Conservation (phyloP, 2,797 vertebrate genomes). For the Danio tinwini region DNA sequence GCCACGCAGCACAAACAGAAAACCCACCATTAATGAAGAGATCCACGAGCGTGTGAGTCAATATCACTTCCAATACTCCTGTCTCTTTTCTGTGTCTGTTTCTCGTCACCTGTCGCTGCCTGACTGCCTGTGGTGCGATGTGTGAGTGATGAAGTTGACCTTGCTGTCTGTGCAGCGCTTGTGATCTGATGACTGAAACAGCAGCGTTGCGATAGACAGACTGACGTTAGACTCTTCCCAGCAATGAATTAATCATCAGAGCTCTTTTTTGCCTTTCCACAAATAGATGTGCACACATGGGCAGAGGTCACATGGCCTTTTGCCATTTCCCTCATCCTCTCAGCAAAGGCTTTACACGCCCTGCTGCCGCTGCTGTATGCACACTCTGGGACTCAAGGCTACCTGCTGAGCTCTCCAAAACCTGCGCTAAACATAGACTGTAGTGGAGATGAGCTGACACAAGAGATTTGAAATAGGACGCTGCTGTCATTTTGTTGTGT, state of each 20-base stretch:
- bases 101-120: slow-evolving; percentile 19
- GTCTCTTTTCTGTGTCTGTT: slow-evolving; percentile 10
- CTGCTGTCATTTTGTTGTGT: no score
- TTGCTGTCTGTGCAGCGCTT: slow-evolving; percentile 35
- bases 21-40: slow-evolving; percentile 94
- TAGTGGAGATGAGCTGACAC: not conserved
- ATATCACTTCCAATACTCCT: not conserved
- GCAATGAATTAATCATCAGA: slow-evolving; percentile 63
- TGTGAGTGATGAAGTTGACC: slow-evolving; percentile 31
- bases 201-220: slow-evolving; percentile 8
- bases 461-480: not conserved
- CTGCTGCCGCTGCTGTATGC: slow-evolving; percentile 8
- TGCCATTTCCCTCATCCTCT: slow-evolving; percentile 13
- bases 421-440: slow-evolving; percentile 45
- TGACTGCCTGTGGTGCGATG: slow-evolving; percentile 14
- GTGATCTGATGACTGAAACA: slow-evolving; percentile 33
- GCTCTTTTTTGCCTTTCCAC: slow-evolving; percentile 38
- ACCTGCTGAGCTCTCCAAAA: slow-evolving; percentile 52
- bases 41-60: slow-evolving; percentile 90
- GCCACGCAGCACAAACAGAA: slow-evolving; percentile 91
- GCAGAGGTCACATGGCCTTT: slow-evolving; percentile 4
- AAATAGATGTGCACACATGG: slow-evolving; percentile 26
- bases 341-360: slow-evolving; percentile 46
- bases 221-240: slow-evolving; percentile 40
- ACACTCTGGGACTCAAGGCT: slow-evolving; percentile 4